These are phyloP conservation scores for Ephestia elutella DNA, from an alignment of 1,140 invertebrate genomes.

Conservation along the genomic window DNA sequence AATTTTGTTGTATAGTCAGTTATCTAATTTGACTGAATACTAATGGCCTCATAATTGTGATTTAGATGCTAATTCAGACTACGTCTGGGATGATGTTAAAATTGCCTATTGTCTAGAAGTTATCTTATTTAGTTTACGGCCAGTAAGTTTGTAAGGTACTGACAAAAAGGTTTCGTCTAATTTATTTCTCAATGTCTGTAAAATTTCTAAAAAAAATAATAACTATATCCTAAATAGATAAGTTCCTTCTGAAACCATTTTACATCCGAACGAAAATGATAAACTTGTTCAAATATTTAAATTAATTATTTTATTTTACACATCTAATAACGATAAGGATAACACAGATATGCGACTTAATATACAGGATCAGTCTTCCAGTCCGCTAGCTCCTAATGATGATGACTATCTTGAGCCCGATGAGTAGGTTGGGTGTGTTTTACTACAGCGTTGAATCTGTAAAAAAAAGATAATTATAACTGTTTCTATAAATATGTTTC, in stretches of 20 bases:
- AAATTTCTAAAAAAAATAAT: too few species aligned
- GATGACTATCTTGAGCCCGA: constrained; percentile 50
- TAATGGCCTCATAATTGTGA: neutral
- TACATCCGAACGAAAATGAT: neutral
- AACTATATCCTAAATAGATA: too few species aligned
- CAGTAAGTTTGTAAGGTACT: too few species aligned
- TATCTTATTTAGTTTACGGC: too few species aligned
- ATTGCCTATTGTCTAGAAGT: too few species aligned
- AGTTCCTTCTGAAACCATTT: too few species aligned
- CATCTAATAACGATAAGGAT: constrained; percentile 33
- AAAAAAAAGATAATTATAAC: constrained; percentile 22
- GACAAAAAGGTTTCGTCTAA: too few species aligned
- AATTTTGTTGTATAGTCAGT: neutral
- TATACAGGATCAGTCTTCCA: constrained; percentile 14
- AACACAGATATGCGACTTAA: constrained; percentile 7
- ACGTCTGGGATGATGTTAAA: too few species aligned
- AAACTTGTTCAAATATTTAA: constrained; percentile 13
- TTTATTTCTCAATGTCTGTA: too few species aligned
- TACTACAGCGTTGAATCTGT: constrained; percentile 63
- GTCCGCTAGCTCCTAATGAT: constrained; percentile 41
- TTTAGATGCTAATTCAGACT: too few species aligned
- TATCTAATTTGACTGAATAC: neutral
- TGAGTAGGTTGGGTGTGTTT: constrained; percentile 59
- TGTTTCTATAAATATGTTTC: too few species aligned
- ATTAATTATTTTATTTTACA: constrained; percentile 20